phyloP scores from a whole-genome alignment of 1,140 invertebrate genomes.

The Euura lappo region DNA sequence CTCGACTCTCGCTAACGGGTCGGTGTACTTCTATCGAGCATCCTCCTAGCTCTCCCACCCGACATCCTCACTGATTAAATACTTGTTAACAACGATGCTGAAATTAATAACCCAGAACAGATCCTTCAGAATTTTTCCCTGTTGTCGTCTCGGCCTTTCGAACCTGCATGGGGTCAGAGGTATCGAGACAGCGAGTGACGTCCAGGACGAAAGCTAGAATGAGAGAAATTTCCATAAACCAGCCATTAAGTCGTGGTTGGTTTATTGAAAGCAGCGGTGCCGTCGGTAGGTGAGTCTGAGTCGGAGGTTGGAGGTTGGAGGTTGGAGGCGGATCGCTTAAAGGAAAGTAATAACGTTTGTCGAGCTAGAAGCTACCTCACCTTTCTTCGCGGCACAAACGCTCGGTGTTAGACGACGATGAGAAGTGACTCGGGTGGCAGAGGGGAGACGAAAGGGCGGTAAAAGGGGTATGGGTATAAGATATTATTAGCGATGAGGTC shows the following conservation, averaged over 20 bases:
- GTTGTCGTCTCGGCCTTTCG: no score
- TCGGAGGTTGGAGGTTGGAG: constrained; percentile 32
- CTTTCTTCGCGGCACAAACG: neutral
- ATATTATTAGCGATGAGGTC: constrained; percentile 14
- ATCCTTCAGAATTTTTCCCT: no score
- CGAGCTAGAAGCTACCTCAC: constrained; percentile 12
- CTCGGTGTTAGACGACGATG: neutral
- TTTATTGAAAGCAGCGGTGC: constrained; percentile 51
- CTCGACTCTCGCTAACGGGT: neutral
- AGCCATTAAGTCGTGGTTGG: constrained; percentile 50
- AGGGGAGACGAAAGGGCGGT: constrained; percentile 1
- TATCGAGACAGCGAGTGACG: no score
- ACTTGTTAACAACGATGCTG: neutral
- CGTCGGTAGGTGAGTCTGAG: constrained; percentile 42
- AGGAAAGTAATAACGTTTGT: constrained; percentile 50
- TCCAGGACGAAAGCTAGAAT: constrained; percentile 26
- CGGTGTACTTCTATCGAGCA: neutral
- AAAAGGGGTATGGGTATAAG: neutral
- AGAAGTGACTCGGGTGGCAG: neutral
- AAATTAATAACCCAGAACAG: neutral
- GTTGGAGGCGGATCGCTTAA: constrained; percentile 44
- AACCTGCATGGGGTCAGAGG: no score
- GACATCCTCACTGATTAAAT: neutral
- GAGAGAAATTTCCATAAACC: constrained; percentile 51
- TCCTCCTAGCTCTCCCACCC: neutral